These are phyloP conservation scores for Tetheella fluctuosa DNA, from an alignment of 2,888 invertebrate species.

Conservation along the genomic window DNA sequence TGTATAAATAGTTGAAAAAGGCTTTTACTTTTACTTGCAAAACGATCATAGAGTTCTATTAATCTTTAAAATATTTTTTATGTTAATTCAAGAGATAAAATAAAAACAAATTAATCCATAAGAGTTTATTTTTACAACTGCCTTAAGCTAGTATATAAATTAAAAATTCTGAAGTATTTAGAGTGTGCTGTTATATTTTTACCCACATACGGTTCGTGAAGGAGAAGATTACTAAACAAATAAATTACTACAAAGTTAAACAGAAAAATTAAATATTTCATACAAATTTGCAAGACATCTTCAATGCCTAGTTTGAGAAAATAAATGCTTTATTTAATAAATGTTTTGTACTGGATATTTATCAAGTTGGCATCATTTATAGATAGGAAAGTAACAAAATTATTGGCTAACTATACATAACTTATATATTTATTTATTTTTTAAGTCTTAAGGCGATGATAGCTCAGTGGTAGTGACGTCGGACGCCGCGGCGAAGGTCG, in stretches of 20 bases:
- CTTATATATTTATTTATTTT: no score
- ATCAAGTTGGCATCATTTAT: background rate
- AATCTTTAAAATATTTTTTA: no score
- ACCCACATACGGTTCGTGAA: background rate
- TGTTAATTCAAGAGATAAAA: background rate
- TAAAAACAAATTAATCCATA: background rate
- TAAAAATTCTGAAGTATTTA: background rate
- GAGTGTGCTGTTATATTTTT: background rate
- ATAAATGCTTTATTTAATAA: background rate
- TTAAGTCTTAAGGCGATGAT: no score
- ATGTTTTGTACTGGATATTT: background rate
- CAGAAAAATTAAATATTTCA: background rate
- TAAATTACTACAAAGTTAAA: background rate
- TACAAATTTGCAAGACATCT: background rate
- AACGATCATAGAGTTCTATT: no score
- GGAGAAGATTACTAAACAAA: background rate
- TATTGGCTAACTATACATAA: background rate
- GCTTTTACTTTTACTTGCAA: no score
- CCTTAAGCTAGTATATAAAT: constrained; percentile 2
- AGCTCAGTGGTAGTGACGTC: no score
- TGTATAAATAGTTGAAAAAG: no score
- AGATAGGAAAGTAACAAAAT: background rate
- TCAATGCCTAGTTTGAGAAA: background rate
- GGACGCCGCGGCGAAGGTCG: no score
- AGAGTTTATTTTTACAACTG: background rate